phyloP scores from a whole-genome alignment of 2,113 vertebrate genomes.

The Delphinapterus leucas region DNA sequence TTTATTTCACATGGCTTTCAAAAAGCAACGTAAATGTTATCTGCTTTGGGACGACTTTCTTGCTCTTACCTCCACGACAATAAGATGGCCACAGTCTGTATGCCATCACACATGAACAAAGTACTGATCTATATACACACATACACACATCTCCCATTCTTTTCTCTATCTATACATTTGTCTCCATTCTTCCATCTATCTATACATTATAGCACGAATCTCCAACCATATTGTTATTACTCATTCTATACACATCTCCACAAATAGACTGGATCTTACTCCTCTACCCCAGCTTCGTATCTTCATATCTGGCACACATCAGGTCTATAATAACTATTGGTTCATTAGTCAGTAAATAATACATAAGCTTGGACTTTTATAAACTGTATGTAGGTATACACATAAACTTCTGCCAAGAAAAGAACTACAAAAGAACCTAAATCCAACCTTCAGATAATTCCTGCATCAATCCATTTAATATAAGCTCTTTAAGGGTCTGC shows the following conservation, averaged over 20 bases:
- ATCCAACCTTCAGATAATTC: not conserved
- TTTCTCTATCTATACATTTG: not conserved
- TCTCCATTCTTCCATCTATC: not conserved
- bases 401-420: not conserved
- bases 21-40: not conserved
- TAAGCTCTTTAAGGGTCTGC: not conserved
- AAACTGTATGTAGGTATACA: not conserved
- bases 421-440: not conserved
- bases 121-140: not conserved
- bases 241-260: not conserved
- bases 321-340: not conserved
- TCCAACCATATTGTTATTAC: not conserved
- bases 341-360: not conserved
- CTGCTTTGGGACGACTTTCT: not conserved
- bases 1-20: not conserved
- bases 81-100: not conserved
- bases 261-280: not conserved
- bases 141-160: not conserved
- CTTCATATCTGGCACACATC: not conserved
- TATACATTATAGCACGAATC: not conserved
- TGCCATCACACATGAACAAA: not conserved
- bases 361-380: not conserved
- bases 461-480: not conserved
- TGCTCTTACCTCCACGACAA: not conserved
- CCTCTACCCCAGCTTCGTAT: not conserved